These are phyloP conservation scores for Linhomoeus sp. DNA, from an alignment of 2,888 invertebrate genomes.

Conservation along the genomic window DNA sequence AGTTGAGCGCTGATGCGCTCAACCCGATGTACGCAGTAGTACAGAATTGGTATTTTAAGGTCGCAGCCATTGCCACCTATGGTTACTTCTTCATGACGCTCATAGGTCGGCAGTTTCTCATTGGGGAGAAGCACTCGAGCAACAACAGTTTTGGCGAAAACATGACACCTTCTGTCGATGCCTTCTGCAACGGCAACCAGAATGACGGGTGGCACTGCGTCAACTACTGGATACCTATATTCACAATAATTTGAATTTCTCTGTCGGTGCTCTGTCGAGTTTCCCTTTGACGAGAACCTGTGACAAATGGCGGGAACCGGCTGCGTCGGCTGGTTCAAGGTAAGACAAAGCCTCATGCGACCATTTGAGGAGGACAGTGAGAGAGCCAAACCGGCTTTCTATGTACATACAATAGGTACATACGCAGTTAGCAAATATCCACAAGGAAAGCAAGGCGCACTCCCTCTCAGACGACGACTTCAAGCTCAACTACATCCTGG, in stretches of 20 bases:
- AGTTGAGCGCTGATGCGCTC: too few relatives aligned
- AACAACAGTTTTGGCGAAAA: too few relatives aligned
- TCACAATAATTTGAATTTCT: conserved; percentile 29
- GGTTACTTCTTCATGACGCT: conserved; percentile 29
- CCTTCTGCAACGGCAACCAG: too few relatives aligned
- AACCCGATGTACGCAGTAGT: too few relatives aligned
- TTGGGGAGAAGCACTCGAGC: neutral
- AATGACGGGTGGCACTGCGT: conserved; percentile 2
- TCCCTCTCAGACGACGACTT: conserved; percentile 7
- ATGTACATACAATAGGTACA: too few relatives aligned
- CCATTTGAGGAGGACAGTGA: conserved; percentile 1
- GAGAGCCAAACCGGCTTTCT: too few relatives aligned
- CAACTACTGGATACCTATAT: conserved; percentile 28
- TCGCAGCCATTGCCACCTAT: conserved; percentile 29
- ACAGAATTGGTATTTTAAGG: conserved; percentile 18
- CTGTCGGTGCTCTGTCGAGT: conserved; percentile 10
- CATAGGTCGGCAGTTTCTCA: conserved; percentile 25
- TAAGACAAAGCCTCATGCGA: conserved; percentile 1
- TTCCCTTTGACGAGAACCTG: too few relatives aligned
- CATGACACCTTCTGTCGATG: too few relatives aligned
- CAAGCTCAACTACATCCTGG: conserved; percentile 8
- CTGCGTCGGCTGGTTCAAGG: conserved; percentile 32
- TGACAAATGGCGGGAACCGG: too few relatives aligned
- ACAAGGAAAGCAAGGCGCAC: neutral
- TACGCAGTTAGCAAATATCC: too few relatives aligned